Base-by-base conservation (phyloP, 2,888 invertebrate genomes). In the Pelosia muscerda region DNA sequence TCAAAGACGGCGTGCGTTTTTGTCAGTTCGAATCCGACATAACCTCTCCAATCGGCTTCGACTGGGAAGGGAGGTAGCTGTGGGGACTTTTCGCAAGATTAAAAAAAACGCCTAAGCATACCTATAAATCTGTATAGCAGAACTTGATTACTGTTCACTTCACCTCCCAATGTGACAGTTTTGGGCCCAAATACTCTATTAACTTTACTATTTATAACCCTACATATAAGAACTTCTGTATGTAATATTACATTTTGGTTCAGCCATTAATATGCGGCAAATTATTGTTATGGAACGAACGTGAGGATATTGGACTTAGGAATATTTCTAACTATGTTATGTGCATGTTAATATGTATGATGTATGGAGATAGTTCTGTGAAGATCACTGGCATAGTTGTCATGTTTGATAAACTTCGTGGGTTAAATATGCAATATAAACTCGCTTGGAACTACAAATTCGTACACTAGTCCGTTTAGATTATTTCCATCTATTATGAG, bases 151-250 rank as follows among this genome's bases (percentile, higher is more conserved):
- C 77, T 79, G 75, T 79, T 84, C 76, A 75, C 68, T 71, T 49
- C 67, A 77, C 49, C 81, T 80, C 75, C 73, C 77, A 78, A 81
- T 77, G 83, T 84, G 88, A 86, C 88, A 89, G 87, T 86, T 88
- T 84, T 80, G 78, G 85, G 84, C 69, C 69, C 67, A 63, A 66
- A 71, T 67, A 68, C 66, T 67, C 60, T 76, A 72, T 70, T 72
- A 74, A 71, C 62, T 73, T 71, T 67, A 13, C 38, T 75, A 74
- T 82, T 81, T 82, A 83, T 83, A 73, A 72, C 60, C 11, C 73
- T 55, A 57, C 25, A 13, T 63, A 26, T 63, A 60, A 64, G 66
- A 71, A 65, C 74, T 63, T 56, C 69, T 74, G 72, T 74, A 70
- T 67, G 70, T 59, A 64, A 76, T 73, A 66, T 65, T 63, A 68